Percentiles rank a stretch among this genome's conserved stretches.
Evolutionary conservation across 1,140 invertebrate genomes (phyloP).

Genomic region (Globodera rostochiensis): DNA sequence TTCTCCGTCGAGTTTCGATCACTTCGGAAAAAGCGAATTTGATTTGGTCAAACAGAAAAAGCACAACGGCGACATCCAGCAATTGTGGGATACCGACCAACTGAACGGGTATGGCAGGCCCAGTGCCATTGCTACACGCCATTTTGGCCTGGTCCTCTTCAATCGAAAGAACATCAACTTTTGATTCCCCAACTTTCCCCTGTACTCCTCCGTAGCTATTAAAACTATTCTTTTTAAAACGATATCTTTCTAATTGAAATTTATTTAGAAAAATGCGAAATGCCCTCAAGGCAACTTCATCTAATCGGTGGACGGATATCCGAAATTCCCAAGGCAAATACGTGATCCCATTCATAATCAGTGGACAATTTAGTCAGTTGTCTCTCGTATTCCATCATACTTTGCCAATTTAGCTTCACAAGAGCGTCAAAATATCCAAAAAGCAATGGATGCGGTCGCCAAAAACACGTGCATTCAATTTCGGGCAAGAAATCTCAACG

Average conservation of each 20-base stretch:
- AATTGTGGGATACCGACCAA: slow-evolving; percentile 20
- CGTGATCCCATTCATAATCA: slow-evolving; percentile 39
- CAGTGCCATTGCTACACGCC: too few species aligned
- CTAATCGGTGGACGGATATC: slow-evolving; percentile 28
- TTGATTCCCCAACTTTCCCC: too few species aligned
- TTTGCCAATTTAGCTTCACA: slow-evolving; percentile 1
- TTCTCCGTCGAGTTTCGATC: neutral
- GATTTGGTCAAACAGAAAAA: slow-evolving; percentile 16
- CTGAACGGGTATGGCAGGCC: neutral
- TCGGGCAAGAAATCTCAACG: slow-evolving; percentile 12
- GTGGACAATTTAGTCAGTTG: slow-evolving; percentile 29
- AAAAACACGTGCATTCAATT: slow-evolving; percentile 38
- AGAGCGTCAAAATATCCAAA: slow-evolving; percentile 27
- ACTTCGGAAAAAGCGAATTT: neutral
- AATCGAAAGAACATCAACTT: too few species aligned
- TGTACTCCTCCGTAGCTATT: too few species aligned
- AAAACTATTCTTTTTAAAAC: neutral
- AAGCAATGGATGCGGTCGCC: slow-evolving; percentile 31
- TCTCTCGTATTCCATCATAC: neutral
- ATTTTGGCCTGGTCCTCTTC: too few species aligned
- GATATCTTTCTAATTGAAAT: neutral
- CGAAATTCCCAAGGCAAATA: slow-evolving; percentile 29
- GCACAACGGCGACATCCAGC: slow-evolving; percentile 24
- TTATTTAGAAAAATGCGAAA: slow-evolving; percentile 35
- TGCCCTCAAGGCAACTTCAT: slow-evolving; percentile 25